These are phyloP conservation scores for Fissipunctia ypsillon DNA, from an alignment of 2,888 invertebrate genomes.

Conservation along the genomic window DNA sequence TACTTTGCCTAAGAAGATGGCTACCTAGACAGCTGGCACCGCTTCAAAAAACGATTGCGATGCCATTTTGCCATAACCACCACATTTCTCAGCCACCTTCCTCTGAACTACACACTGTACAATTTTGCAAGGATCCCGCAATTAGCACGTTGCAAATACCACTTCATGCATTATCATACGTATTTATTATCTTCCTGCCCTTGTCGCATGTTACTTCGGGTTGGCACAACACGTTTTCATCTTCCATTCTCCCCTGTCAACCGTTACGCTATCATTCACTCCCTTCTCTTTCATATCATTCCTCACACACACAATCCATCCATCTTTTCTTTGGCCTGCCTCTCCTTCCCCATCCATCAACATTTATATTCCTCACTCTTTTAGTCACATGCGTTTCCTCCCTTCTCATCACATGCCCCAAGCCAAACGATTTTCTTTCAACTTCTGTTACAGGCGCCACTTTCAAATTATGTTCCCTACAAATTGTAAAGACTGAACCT, in stretches of 20 bases:
- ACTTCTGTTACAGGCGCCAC: not conserved
- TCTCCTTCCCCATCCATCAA: too few species aligned
- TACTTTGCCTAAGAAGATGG: not conserved
- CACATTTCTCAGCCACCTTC: not conserved
- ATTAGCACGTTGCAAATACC: not conserved
- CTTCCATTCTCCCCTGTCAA: too few species aligned
- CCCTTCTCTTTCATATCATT: too few species aligned
- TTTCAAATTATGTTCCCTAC: not conserved
- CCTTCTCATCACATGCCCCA: not conserved
- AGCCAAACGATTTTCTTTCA: not conserved
- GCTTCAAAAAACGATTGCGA: not conserved
- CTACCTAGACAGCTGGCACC: not conserved
- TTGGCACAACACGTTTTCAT: too few species aligned
- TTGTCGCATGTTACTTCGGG: too few species aligned
- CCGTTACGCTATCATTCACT: too few species aligned
- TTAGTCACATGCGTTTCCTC: not conserved
- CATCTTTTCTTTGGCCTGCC: too few species aligned
- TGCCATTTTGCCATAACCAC: not conserved
- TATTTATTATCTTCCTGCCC: too few species aligned
- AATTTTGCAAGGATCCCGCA: not conserved
- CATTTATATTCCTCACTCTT: too few species aligned
- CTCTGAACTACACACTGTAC: not conserved
- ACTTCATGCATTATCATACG: not conserved
- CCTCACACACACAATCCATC: too few species aligned
- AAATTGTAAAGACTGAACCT: slow-evolving; percentile 10